phyloP scores from a whole-genome alignment of 2,888 invertebrate genomes.

The Orthosia gracilis region DNA sequence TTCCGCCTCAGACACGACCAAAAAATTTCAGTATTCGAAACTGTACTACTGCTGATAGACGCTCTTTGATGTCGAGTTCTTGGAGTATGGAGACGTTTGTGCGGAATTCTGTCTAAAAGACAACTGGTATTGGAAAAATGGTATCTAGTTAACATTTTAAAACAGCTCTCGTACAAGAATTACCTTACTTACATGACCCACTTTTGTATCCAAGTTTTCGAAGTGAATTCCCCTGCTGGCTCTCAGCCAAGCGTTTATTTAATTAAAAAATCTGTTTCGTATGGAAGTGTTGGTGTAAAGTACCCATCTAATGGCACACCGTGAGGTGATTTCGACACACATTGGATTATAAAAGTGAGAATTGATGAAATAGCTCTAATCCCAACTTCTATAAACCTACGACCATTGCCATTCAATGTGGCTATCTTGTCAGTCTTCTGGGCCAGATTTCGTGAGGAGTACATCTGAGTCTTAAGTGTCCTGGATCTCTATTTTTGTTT shows the following conservation, averaged over 20 bases:
- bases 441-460: too few species aligned
- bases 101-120: too few species aligned
- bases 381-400: not conserved
- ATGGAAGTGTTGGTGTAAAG: constrained; percentile 55
- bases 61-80: too few species aligned
- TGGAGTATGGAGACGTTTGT: too few species aligned
- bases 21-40: too few species aligned
- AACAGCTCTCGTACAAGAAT: constrained; percentile 60
- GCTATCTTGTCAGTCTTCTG: too few species aligned
- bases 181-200: constrained; percentile 66
- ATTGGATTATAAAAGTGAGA: constrained; percentile 7
- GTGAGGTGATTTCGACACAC: constrained; percentile 30
- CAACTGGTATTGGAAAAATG: constrained; percentile 53
- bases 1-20: too few species aligned
- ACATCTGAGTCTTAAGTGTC: too few species aligned
- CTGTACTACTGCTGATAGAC: too few species aligned
- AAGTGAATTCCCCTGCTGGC: constrained; percentile 62
- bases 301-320: constrained; percentile 35
- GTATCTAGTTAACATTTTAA: constrained; percentile 54
- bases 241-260: constrained; percentile 66
- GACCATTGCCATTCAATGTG: too few species aligned
- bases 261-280: constrained; percentile 67
- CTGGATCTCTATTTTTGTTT: too few species aligned
- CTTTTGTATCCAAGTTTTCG: constrained; percentile 64
- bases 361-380: not conserved